Evolutionary conservation across 2,797 vertebrate species (phyloP), one percentile per base, ranked within the genome.

Genomic region (Stomatorhinus walkeri): DNA sequence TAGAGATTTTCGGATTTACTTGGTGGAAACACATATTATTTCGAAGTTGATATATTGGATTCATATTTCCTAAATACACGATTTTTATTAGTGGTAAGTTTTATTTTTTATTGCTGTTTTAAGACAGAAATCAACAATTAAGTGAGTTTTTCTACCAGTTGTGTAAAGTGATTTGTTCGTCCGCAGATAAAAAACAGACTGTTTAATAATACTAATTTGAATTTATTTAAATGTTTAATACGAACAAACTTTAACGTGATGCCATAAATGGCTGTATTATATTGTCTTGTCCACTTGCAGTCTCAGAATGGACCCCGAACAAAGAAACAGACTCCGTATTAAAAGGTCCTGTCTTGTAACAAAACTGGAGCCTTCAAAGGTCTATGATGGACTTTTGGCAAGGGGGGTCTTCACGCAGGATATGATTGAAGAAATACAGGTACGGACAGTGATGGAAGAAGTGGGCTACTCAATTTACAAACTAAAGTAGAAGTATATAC

Each of bases 381-480:
- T 99, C 1, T 99, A 95, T 91, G 97, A 96, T 7, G 93, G 89
- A 14, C 95, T 99, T 85, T 86, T 96, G 84, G 92, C 91, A 59
- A 95, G 94, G 0, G 95, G 94, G 0, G 89, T 99, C 84, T 99
- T 99, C 92, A 97, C 94, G 6, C 93, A 93, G 0, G 94, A 96
- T 91, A 99, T 99, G 97, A 92, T 99, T 59, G 97, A 99, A 90
- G 96, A 98, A 91, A 96, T 99, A 90, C 94, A 96, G 97, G 98
- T 68, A 68, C 10, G 24, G 24, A 32, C 22, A 28, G 24, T 3
- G 24, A 32, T 68, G 61, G 61, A 12, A 12, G 28, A 28, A 12
- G 9, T 98, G 90, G 40, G 51, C 14, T 10, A 68, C 10, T 76
- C 28, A 36, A 2, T 36, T 28, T 28, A 3, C 64, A 28, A 32